Evolutionary conservation across 2,888 invertebrate species (phyloP).

Genomic region (Cryptocephalus moraei): DNA sequence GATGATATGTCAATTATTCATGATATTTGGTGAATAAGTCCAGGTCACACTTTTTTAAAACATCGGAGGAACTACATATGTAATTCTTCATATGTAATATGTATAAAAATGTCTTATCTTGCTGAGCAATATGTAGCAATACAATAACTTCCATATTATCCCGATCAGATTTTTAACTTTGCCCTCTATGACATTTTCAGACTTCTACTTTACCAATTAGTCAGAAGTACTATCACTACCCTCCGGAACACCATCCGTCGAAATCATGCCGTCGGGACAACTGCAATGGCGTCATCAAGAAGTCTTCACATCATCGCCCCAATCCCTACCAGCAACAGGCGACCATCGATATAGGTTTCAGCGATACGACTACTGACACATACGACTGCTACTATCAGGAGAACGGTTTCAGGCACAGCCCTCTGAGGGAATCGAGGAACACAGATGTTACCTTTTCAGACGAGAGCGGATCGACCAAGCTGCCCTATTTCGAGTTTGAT

Average conservation of each 20-base stretch:
- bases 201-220: too few relatives aligned
- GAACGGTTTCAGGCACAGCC: slow-evolving; percentile 25
- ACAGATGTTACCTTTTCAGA: slow-evolving; percentile 27
- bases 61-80: too few relatives aligned
- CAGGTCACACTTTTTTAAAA: too few relatives aligned
- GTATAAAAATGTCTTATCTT: too few relatives aligned
- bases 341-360: slow-evolving; percentile 26
- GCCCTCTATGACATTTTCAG: too few relatives aligned
- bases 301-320: background rate
- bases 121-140: too few relatives aligned
- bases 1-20: too few relatives aligned
- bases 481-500: slow-evolving; percentile 27
- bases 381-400: slow-evolving; percentile 30
- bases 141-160: too few relatives aligned
- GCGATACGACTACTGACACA: slow-evolving; percentile 30
- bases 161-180: too few relatives aligned
- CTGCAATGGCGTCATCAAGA: background rate
- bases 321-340: slow-evolving; percentile 8
- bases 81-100: too few relatives aligned
- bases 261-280: background rate
- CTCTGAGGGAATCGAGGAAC: slow-evolving; percentile 19
- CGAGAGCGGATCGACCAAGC: slow-evolving; percentile 29
- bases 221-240: background rate
- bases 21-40: too few relatives aligned
- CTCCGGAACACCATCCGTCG: background rate